Evolutionary conservation across 1,140 invertebrate genomes (phyloP).

Genomic region (Brachionus plicatilis): DNA sequence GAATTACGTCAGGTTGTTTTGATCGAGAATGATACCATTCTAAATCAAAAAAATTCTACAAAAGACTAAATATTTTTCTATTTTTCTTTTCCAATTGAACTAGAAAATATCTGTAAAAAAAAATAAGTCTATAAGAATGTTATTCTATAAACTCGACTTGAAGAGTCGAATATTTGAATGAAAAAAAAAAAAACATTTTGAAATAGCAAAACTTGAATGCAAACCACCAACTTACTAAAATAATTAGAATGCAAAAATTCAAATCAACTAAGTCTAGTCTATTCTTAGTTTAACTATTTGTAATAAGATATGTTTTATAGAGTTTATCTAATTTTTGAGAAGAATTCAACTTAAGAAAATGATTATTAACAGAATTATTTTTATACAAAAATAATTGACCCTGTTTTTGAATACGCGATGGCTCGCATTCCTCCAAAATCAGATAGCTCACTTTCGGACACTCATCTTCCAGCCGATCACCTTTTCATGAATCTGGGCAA

Average conservation of each 20-base stretch:
- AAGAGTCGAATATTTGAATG: neutral
- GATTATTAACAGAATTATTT: neutral
- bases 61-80: neutral
- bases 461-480: neutral
- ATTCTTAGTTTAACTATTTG: slow-evolving; percentile 4
- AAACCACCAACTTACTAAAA: slow-evolving; percentile 10
- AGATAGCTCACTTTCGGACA: neutral
- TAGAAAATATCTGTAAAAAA: neutral
- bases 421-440: neutral
- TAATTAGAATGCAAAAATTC: slow-evolving; percentile 20
- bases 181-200: neutral
- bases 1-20: neutral
- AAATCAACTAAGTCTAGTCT: slow-evolving; percentile 1
- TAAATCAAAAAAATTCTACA: neutral
- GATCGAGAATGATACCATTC: neutral
- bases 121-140: neutral
- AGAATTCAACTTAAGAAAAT: neutral
- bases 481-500: too few species aligned
- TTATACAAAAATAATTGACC: neutral
- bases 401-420: neutral
- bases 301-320: slow-evolving; percentile 7
- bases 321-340: neutral
- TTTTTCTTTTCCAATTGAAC: neutral
- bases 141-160: neutral
- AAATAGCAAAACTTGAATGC: neutral